phyloP scores from a whole-genome alignment of 2,888 invertebrate genomes.

The Octodonta nipae region DNA sequence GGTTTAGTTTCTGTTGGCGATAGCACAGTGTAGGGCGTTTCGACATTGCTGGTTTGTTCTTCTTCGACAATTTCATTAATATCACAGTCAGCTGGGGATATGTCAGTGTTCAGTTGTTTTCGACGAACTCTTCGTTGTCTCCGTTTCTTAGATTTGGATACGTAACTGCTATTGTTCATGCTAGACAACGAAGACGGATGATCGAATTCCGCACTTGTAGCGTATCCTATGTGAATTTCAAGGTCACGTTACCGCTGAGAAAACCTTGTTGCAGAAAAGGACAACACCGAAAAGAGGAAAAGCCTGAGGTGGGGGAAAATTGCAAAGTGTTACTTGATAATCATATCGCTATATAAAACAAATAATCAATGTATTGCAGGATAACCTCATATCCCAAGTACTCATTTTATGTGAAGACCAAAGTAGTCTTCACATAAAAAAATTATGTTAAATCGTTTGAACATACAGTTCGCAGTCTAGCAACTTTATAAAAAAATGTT shows the following conservation, averaged over 20 bases:
- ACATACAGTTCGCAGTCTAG: no score
- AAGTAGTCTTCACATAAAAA: no score
- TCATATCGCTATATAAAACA: no score
- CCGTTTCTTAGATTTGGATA: constrained; percentile 17
- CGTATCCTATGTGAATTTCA: constrained; percentile 11
- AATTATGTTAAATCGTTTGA: no score
- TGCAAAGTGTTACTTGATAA: constrained; percentile 5
- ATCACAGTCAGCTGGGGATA: constrained; percentile 9
- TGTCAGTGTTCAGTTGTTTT: constrained; percentile 10
- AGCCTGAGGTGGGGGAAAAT: constrained; percentile 1
- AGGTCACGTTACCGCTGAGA: constrained; percentile 7
- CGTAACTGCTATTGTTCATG: constrained; percentile 16
- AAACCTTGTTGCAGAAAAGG: constrained; percentile 8
- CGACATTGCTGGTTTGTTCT: constrained; percentile 4
- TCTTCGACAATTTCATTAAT: constrained; percentile 4
- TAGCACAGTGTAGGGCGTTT: constrained; percentile 29
- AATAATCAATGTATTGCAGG: no score
- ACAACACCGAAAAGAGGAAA: constrained; percentile 7
- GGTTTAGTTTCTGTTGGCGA: constrained; percentile 24
- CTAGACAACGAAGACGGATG: no score
- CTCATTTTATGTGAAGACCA: no score
- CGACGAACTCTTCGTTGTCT: constrained; percentile 16
- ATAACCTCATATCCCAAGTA: no score
- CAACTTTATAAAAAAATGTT: no score
- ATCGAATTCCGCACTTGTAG: constrained; percentile 6